Evolutionary conservation across 2,113 vertebrate species (phyloP).

Genomic region (Centropristis striata): DNA sequence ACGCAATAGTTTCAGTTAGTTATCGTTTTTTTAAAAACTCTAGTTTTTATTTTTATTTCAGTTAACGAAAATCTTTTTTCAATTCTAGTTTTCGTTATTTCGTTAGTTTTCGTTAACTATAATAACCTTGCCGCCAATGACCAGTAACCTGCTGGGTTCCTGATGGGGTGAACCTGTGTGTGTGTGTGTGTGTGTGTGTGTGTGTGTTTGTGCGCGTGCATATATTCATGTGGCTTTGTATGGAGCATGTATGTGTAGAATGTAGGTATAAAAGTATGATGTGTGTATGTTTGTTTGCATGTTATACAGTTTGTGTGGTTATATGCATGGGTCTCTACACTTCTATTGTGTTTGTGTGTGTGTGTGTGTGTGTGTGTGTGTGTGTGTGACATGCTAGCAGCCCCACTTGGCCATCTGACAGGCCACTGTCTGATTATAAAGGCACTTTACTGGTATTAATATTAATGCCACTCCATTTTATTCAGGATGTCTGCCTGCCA

Average conservation of each 20-base stretch:
- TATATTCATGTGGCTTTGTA: neutral
- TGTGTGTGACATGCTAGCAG: constrained; percentile 75
- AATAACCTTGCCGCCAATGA: too few species aligned
- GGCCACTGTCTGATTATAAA: constrained; percentile 87
- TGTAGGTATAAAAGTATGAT: neutral
- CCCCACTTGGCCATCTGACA: constrained; percentile 82
- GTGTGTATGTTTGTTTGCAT: constrained; percentile 16
- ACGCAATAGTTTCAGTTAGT: too few species aligned
- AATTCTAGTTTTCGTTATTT: too few species aligned
- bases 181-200: constrained; percentile 47
- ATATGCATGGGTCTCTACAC: too few species aligned
- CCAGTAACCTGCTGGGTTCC: neutral
- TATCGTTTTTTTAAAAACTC: too few species aligned
- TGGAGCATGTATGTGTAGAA: neutral
- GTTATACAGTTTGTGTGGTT: too few species aligned
- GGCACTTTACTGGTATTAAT: constrained; percentile 88
- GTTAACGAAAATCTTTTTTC: too few species aligned
- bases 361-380: constrained; percentile 48
- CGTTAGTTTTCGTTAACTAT: too few species aligned
- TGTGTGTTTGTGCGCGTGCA: constrained; percentile 29
- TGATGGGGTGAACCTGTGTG: constrained; percentile 8
- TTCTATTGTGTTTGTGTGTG: too few species aligned
- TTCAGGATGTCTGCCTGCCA: constrained; percentile 87
- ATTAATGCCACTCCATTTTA: constrained; percentile 88
- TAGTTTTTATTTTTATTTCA: too few species aligned